These are phyloP conservation scores for Corythoichthys haematopterus DNA, from an alignment of 2,113 vertebrate species.

Conservation along the genomic window DNA sequence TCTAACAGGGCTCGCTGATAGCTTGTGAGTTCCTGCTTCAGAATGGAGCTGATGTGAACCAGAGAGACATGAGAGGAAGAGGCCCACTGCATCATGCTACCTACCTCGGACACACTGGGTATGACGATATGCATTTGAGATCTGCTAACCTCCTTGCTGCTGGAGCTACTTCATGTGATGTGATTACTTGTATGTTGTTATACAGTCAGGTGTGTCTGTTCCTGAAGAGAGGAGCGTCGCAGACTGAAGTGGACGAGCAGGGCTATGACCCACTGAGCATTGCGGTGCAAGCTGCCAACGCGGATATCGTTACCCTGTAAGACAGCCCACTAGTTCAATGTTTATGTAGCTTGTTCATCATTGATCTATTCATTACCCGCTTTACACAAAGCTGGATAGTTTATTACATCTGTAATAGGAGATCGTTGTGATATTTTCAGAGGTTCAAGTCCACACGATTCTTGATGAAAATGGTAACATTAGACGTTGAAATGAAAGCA, in stretches of 20 bases:
- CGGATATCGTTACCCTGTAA: slow-evolving; percentile 96
- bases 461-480: too few species aligned
- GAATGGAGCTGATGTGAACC: slow-evolving; percentile 95
- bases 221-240: slow-evolving; percentile 93
- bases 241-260: slow-evolving; percentile 88
- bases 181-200: not conserved
- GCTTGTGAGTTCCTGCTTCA: slow-evolving; percentile 96
- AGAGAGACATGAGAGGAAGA: slow-evolving; percentile 83
- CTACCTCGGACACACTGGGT: slow-evolving; percentile 91
- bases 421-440: too few species aligned
- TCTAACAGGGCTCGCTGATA: slow-evolving; percentile 84
- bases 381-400: not conserved
- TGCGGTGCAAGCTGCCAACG: slow-evolving; percentile 93
- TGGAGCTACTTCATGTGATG: not conserved
- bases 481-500: too few species aligned
- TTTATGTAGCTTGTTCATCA: not conserved
- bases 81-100: slow-evolving; percentile 94
- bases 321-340: slow-evolving; percentile 32
- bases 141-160: not conserved
- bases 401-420: not conserved
- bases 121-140: slow-evolving; percentile 17
- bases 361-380: not conserved
- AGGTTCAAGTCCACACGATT: too few species aligned
- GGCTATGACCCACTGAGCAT: slow-evolving; percentile 91
- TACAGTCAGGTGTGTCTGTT: slow-evolving; percentile 94